These are phyloP conservation scores for Leucoma salicis DNA, from an alignment of 2,888 invertebrate species.

Conservation along the genomic window DNA sequence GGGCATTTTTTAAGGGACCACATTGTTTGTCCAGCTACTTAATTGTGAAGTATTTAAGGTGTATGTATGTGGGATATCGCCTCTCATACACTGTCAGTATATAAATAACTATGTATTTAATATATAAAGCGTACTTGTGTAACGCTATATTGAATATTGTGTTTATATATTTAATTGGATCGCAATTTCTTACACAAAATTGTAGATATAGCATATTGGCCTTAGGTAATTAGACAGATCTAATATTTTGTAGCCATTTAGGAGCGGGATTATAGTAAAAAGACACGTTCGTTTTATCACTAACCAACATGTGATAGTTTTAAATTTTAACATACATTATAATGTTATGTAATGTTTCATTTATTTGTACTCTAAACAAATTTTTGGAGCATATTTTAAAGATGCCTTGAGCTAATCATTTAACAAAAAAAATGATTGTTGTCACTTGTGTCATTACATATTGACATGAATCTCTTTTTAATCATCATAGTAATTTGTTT, in stretches of 20 bases:
- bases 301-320: conserved; percentile 57
- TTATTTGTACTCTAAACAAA: conserved; percentile 24
- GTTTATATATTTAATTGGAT: conserved; percentile 44
- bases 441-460: too few species aligned
- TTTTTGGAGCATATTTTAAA: neutral
- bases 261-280: conserved; percentile 71
- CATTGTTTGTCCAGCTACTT: conserved; percentile 15
- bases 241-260: conserved; percentile 63
- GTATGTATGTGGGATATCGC: neutral
- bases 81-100: conserved; percentile 22
- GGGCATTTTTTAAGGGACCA: conserved; percentile 25
- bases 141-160: conserved; percentile 69
- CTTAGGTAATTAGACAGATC: conserved; percentile 70
- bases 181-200: conserved; percentile 65
- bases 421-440: too few species aligned
- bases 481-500: too few species aligned
- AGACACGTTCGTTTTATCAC: conserved; percentile 50
- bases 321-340: conserved; percentile 35
- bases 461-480: too few species aligned
- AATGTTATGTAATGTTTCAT: conserved; percentile 45
- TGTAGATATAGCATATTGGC: conserved; percentile 76
- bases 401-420: too few species aligned
- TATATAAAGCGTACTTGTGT: conserved; percentile 50
- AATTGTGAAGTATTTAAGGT: neutral
- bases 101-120: conserved; percentile 29